Conservation (phyloP, 2,113 vertebrate genomes). For the Accipiter virgatus region DNA sequence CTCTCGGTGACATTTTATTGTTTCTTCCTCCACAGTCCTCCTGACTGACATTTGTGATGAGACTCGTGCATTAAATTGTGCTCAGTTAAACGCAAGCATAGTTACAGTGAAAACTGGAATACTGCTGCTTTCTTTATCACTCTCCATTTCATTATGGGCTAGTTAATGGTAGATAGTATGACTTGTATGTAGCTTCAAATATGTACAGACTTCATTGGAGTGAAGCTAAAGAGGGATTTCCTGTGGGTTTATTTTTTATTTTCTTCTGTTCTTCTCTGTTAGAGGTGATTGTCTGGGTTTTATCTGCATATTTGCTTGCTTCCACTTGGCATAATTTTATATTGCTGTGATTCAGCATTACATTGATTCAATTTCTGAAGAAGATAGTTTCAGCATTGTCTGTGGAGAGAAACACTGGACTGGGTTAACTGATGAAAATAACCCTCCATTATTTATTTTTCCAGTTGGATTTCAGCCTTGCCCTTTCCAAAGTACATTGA, state of each 20-base stretch:
- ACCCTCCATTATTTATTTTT: background rate
- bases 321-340: background rate
- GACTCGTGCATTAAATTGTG: background rate
- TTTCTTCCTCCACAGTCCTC: background rate
- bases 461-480: background rate
- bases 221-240: background rate
- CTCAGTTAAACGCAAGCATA: background rate
- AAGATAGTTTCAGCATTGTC: background rate
- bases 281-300: background rate
- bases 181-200: background rate
- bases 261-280: background rate
- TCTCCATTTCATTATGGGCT: background rate
- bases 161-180: background rate
- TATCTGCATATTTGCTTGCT: background rate
- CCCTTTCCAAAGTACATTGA: background rate
- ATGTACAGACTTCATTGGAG: background rate
- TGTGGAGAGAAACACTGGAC: background rate
- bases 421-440: background rate
- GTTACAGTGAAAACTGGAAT: background rate
- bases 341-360: background rate
- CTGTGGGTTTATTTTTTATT: accelerated
- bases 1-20: background rate
- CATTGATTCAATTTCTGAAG: background rate
- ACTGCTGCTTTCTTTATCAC: background rate
- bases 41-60: background rate